Evolutionary conservation across 2,113 vertebrate genomes (phyloP).

Genomic region (Conger conger): DNA sequence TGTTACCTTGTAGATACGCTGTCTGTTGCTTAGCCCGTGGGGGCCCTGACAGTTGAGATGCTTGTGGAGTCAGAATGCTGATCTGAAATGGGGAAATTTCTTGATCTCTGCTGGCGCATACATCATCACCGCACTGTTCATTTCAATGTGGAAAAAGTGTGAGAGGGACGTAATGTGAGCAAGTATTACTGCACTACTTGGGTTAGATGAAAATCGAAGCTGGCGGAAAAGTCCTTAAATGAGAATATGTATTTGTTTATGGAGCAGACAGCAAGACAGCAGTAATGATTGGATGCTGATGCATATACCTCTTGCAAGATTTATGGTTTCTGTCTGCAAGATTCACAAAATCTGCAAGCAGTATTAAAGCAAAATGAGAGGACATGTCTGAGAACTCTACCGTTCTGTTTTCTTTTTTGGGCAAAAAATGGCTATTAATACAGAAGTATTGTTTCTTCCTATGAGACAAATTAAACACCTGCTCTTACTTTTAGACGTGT

Average conservation of each 20-base stretch:
- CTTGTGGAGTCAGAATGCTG: not conserved
- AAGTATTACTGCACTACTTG: not conserved
- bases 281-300: not conserved
- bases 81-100: not conserved
- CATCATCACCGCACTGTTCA: not conserved
- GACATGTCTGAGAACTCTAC: too few species aligned
- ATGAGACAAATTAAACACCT: too few species aligned
- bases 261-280: not conserved
- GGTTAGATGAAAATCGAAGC: not conserved
- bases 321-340: not conserved
- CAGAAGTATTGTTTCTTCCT: too few species aligned
- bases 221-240: not conserved
- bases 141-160: not conserved
- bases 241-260: too few species aligned
- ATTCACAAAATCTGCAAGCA: not conserved
- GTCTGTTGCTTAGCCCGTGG: not conserved
- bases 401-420: too few species aligned
- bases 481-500: too few species aligned
- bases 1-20: not conserved
- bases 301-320: not conserved
- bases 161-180: not conserved
- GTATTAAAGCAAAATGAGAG: not conserved
- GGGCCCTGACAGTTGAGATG: not conserved
- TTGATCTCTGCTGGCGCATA: not conserved
- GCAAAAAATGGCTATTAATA: too few species aligned